Evolutionary conservation across 2,113 vertebrate species (phyloP).

Genomic region (Cavia porcellus): DNA sequence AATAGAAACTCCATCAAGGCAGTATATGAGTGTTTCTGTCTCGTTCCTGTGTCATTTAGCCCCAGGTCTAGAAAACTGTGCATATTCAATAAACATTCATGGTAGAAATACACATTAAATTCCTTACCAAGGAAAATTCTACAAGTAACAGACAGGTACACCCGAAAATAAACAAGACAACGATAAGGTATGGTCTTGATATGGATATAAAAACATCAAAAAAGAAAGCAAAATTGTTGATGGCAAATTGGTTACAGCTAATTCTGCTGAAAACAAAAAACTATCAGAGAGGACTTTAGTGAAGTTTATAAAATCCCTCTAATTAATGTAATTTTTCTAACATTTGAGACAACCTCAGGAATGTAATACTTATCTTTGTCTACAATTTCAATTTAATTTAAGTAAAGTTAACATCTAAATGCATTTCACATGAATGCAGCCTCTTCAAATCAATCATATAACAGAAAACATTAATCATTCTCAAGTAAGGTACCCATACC

Average conservation of each 20-base stretch:
- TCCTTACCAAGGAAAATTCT: neutral
- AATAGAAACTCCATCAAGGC: no score
- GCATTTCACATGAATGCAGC: neutral
- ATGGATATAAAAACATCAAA: neutral
- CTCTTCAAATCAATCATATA: neutral
- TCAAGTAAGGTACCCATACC: neutral
- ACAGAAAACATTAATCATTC: neutral
- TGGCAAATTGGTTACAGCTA: neutral
- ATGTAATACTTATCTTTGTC: neutral
- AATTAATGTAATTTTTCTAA: conserved; percentile 53
- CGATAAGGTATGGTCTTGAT: neutral
- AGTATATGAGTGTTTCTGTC: neutral
- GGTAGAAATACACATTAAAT: neutral
- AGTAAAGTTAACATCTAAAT: neutral
- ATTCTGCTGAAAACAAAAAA: neutral
- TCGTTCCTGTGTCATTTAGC: neutral
- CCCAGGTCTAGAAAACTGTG: neutral
- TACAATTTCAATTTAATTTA: conserved; percentile 48
- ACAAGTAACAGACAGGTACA: neutral
- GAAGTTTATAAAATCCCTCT: conserved; percentile 11
- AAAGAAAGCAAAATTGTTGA: neutral
- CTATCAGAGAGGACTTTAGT: conserved; percentile 7
- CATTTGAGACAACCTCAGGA: conserved; percentile 20
- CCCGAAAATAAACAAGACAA: neutral
- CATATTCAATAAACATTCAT: neutral